phyloP scores from a whole-genome alignment of 2,113 vertebrate genomes.

The Rhagologus leucostigma region DNA sequence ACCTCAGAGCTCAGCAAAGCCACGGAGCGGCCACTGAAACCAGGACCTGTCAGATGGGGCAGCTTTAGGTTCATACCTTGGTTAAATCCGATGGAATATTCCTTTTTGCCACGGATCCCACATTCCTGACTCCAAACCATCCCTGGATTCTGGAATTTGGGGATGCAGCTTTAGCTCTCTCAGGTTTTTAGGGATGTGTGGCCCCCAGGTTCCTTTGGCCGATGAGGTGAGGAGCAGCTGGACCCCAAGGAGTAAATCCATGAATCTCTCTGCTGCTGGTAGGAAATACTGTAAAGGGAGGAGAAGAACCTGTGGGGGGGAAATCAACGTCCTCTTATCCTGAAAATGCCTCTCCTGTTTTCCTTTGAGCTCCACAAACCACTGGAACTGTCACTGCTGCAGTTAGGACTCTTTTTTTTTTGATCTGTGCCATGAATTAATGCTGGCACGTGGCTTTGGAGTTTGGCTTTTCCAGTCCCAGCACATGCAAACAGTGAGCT shows the following conservation, averaged over 20 bases:
- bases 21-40: neutral
- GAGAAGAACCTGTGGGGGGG: neutral
- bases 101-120: neutral
- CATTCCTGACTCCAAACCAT: neutral
- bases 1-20: neutral
- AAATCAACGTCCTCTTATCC: conserved; percentile 7
- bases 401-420: neutral
- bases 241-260: neutral
- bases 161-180: neutral
- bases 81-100: neutral
- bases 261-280: neutral
- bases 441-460: neutral
- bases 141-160: neutral
- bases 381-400: neutral
- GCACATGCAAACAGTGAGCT: neutral
- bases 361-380: neutral
- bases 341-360: neutral
- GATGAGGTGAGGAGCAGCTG: neutral
- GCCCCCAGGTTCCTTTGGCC: neutral
- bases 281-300: neutral
- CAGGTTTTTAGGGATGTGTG: neutral
- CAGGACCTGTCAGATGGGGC: neutral
- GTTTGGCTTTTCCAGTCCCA: neutral
- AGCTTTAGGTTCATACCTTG: neutral
- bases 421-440: conserved; percentile 5